Percentiles rank a stretch among this genome's conserved stretches.
phyloP scores from a whole-genome alignment of 30 jellyfish, hydroid and myxozoan genomes.

The Catostylus mosaicus region DNA sequence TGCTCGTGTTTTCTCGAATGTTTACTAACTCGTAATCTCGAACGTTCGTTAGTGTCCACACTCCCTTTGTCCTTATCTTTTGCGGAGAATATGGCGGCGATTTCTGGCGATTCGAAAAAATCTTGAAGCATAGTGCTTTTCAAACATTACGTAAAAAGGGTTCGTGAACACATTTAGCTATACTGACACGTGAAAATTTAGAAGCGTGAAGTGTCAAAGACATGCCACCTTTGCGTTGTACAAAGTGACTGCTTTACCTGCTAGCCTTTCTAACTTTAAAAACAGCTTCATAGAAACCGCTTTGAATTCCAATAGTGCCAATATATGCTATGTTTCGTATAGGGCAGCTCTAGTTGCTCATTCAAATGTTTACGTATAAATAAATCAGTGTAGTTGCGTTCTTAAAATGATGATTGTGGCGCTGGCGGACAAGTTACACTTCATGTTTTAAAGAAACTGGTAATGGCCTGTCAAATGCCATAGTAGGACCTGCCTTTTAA shows the following conservation, averaged over 20 bases:
- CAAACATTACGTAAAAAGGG: neutral
- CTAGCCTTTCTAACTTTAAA: neutral
- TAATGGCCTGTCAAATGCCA: no score
- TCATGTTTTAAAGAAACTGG: no score
- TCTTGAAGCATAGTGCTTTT: conserved; percentile 28
- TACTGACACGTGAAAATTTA: neutral
- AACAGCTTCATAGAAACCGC: no score
- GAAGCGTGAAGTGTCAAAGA: no score
- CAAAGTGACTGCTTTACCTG: neutral
- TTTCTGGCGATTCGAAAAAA: conserved; percentile 76
- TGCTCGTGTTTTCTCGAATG: conserved; percentile 65
- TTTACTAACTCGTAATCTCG: conserved; percentile 59
- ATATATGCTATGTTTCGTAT: no score
- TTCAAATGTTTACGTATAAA: no score
- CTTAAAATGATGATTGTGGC: no score
- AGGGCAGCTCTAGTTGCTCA: no score
- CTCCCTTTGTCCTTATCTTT: conserved; percentile 48
- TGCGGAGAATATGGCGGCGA: conserved; percentile 58
- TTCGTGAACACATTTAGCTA: neutral
- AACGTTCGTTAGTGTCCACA: conserved; percentile 21
- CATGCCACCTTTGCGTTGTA: neutral
- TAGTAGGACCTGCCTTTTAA: no score
- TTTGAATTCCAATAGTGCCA: no score
- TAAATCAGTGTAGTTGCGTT: no score
- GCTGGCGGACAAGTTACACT: no score